Conservation (phyloP, 53 echinoderm and acorn worm species). For the Mesocentrotus franciscanus region DNA sequence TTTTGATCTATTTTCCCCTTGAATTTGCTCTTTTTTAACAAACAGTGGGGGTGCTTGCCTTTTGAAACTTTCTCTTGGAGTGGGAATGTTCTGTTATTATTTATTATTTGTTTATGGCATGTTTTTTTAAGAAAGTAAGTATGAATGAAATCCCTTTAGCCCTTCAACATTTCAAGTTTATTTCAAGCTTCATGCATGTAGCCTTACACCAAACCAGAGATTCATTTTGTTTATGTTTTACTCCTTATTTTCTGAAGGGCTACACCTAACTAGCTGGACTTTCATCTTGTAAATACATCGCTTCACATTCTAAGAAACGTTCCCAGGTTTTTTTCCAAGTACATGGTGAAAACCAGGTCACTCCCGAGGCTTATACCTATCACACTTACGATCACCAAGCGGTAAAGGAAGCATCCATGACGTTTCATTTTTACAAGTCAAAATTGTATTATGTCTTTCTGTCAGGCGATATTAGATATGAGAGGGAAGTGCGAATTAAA, state of each 20-base stretch:
- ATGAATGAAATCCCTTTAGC: too few species aligned
- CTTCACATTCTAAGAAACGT: neutral
- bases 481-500: slow-evolving; percentile 42
- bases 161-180: too few species aligned
- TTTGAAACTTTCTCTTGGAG: too few species aligned
- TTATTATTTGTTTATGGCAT: too few species aligned
- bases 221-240: neutral
- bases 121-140: too few species aligned
- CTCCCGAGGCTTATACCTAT: neutral
- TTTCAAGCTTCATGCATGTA: too few species aligned
- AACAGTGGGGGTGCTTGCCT: too few species aligned
- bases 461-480: slow-evolving; percentile 34
- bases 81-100: too few species aligned
- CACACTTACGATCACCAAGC: neutral
- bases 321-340: slow-evolving; percentile 29
- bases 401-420: neutral
- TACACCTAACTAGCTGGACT: too few species aligned
- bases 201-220: neutral
- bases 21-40: too few species aligned
- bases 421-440: neutral
- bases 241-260: too few species aligned
- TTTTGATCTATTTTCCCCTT: neutral
- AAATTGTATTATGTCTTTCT: slow-evolving; percentile 25
- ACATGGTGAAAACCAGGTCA: neutral
- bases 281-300: neutral